These are phyloP conservation scores for Gymnarchus niloticus DNA, from an alignment of 2,113 vertebrate genomes.

Conservation along the genomic window DNA sequence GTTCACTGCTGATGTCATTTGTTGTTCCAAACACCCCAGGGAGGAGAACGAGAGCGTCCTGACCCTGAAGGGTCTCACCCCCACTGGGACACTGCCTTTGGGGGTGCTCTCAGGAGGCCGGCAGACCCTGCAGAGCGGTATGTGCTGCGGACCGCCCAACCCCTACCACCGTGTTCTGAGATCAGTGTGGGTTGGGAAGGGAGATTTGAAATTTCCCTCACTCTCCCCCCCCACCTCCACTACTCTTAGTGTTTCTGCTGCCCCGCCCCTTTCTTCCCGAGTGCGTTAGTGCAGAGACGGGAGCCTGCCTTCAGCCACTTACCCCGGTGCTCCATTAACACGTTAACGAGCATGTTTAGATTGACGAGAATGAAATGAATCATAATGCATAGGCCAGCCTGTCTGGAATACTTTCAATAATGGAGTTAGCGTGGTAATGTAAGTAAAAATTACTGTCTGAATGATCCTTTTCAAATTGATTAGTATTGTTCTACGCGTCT, in stretches of 20 bases:
- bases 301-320: neutral
- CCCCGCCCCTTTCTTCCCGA: neutral
- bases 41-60: constrained; percentile 97
- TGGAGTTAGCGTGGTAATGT: neutral
- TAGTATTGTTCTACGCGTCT: neutral
- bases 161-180: neutral
- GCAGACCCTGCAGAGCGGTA: constrained; percentile 86
- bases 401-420: neutral
- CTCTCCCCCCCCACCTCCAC: neutral
- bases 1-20: constrained; percentile 14
- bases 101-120: constrained; percentile 90
- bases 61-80: constrained; percentile 91
- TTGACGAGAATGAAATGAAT: neutral
- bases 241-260: neutral
- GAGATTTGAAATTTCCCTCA: neutral
- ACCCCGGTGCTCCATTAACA: neutral
- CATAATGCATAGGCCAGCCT: neutral
- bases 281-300: too few species aligned
- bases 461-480: neutral
- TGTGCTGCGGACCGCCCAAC: constrained; percentile 45
- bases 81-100: constrained; percentile 86
- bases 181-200: neutral
- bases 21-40: constrained; percentile 54
- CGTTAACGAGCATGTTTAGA: neutral
- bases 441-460: neutral